Percentiles rank a stretch among this genome's conserved stretches.
Conservation (phyloP, 2,113 vertebrate genomes). For the Carollia perspicillata region DNA sequence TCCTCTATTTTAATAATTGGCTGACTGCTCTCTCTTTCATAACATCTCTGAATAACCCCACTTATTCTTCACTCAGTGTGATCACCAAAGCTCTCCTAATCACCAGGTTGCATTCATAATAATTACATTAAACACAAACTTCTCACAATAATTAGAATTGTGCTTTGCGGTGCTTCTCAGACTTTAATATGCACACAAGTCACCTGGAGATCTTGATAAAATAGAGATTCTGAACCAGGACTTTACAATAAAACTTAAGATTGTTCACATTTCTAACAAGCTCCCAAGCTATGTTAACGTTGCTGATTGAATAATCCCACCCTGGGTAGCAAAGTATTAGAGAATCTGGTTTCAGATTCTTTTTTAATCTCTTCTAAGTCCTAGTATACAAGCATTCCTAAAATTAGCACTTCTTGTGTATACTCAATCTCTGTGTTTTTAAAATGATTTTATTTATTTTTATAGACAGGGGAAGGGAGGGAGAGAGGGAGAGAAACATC, state of each 20-base stretch:
- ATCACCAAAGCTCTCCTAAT: neutral
- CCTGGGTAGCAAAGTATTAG: neutral
- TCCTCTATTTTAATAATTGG: neutral
- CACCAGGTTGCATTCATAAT: neutral
- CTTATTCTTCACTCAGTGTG: neutral
- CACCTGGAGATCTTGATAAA: neutral
- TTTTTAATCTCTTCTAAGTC: neutral
- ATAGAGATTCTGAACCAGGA: neutral
- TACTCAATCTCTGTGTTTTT: neutral
- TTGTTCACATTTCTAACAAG: neutral
- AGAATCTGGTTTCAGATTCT: neutral
- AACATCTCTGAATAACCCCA: neutral
- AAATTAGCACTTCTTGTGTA: neutral
- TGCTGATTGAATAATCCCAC: neutral
- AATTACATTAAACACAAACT: neutral
- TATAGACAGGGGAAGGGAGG: too few relatives aligned
- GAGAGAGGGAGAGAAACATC: too few relatives aligned
- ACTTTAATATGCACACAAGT: neutral
- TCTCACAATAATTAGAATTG: neutral
- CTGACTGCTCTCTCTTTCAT: neutral
- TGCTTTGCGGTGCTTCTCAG: neutral
- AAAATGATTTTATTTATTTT: too few relatives aligned
- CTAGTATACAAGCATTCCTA: neutral
- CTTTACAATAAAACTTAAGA: neutral
- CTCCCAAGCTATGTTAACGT: neutral